Evolutionary conservation across 2,797 vertebrate species (phyloP), one percentile per base, ranked within the genome.

Genomic region (Delichon dasypus): DNA sequence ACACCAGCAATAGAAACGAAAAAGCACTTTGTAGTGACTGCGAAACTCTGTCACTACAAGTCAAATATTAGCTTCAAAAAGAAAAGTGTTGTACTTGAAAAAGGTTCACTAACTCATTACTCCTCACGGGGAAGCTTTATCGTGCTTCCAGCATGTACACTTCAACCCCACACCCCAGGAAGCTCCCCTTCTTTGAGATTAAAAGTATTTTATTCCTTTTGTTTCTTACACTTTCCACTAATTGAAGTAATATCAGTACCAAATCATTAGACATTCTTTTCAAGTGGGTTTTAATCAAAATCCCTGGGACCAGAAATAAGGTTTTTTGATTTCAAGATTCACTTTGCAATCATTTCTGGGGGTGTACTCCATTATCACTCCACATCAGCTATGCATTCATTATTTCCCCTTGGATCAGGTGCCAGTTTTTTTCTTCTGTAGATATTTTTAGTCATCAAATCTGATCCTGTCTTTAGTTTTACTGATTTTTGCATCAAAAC

Each of bases 121-220:
- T 73, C 36, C 44, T 93, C 71, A 50, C 3, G 7, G 40, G 65
- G 44, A 91, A 86, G 42, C 47, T 71, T 86, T 71, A 67, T 48
- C 78, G 13, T 64, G 67, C 38, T 75, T 95, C 45, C 71, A 91
- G 87, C 71, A 42, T 73, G 51, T 89, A 54, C 2, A 1, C 62
- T 74, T 62, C 82, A 90, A 81, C 42, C 57, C 19, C 23, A 58
- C 76, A 55, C 85, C 36, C 54, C 73, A 86, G 93, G 95, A 95
- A 95, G 74, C 89, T 64, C 62, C 92, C 50, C 50, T 86, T 85
- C 81, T 81, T 53, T 66, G 81, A 95, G 89, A 94, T 96, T 62
- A 92, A 90, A 95, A 93, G 73, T 92, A 47, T 86, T 93, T 93
- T 90, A 94, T 95, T 97, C 89, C 67, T 96, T 94, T 94, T 96